Evolutionary conservation across 1,140 invertebrate species (phyloP).

Genomic region (Probaryconus sp.): DNA sequence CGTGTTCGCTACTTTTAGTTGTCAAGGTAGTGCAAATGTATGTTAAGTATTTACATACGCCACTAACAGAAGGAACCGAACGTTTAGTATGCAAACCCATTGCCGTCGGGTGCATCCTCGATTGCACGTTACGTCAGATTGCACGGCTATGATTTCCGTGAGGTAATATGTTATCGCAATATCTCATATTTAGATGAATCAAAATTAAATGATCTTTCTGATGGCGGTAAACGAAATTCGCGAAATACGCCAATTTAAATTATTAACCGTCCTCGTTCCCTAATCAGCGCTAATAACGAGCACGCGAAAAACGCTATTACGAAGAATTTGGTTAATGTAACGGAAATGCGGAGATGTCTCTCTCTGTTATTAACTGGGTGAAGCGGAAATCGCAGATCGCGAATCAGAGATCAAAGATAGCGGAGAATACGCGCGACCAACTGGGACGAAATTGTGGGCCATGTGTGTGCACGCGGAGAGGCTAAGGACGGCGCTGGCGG

Average conservation of each 20-base stretch:
- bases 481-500: conserved; percentile 57
- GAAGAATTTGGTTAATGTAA: conserved; percentile 22
- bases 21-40: conserved; percentile 36
- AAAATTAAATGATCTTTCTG: conserved; percentile 50
- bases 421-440: conserved; percentile 32
- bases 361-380: conserved; percentile 5
- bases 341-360: background rate
- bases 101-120: conserved; percentile 64
- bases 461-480: conserved; percentile 44
- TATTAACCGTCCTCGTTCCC: background rate
- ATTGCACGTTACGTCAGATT: conserved; percentile 65
- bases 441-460: conserved; percentile 51
- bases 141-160: conserved; percentile 61
- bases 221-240: conserved; percentile 27
- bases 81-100: conserved; percentile 67
- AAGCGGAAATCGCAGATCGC: conserved; percentile 43
- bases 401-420: conserved; percentile 66
- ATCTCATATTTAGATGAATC: conserved; percentile 53
- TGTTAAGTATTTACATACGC: conserved; percentile 50
- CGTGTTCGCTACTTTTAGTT: conserved; percentile 18
- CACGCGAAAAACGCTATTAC: conserved; percentile 19
- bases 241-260: conserved; percentile 17
- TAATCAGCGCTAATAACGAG: conserved; percentile 23
- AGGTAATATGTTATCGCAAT: conserved; percentile 61
- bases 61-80: conserved; percentile 58